Conservation (phyloP, 2,888 invertebrate species). For the Dasysyrphus albostriatus region DNA sequence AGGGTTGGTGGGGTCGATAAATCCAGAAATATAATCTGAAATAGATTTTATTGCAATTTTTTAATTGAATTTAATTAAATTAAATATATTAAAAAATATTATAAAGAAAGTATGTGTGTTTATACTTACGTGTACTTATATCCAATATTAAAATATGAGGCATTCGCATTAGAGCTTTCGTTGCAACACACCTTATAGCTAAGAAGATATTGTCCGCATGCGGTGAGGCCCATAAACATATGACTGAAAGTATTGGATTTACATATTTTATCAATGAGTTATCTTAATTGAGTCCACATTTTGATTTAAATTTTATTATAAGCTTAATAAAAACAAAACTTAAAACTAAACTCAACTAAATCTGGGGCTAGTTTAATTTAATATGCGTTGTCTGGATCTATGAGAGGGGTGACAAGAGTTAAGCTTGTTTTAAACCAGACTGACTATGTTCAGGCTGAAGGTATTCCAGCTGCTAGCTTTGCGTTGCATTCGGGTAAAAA, state of each 20-base stretch:
- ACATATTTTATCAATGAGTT: neutral
- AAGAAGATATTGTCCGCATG: conserved; percentile 95
- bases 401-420: too few relatives aligned
- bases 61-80: neutral
- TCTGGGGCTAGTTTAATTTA: too few relatives aligned
- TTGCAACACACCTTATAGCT: conserved; percentile 90
- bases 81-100: too few relatives aligned
- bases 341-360: too few relatives aligned
- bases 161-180: conserved; percentile 85
- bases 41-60: neutral
- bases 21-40: conserved; percentile 83
- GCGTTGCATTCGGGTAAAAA: too few relatives aligned
- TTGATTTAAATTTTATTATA: too few relatives aligned
- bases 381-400: too few relatives aligned
- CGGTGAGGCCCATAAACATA: conserved; percentile 97
- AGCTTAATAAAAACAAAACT: too few relatives aligned
- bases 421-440: too few relatives aligned
- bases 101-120: neutral
- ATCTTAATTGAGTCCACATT: neutral
- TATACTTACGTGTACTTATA: conserved; percentile 87
- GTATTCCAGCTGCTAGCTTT: too few relatives aligned
- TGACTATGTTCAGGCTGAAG: too few relatives aligned
- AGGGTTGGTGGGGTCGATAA: conserved; percentile 82
- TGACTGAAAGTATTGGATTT: conserved; percentile 86
- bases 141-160: conserved; percentile 86